Percentiles rank a stretch among this genome's conserved stretches.
Evolutionary conservation across 2,113 vertebrate species (phyloP).

Genomic region (Apodemus speciosus): DNA sequence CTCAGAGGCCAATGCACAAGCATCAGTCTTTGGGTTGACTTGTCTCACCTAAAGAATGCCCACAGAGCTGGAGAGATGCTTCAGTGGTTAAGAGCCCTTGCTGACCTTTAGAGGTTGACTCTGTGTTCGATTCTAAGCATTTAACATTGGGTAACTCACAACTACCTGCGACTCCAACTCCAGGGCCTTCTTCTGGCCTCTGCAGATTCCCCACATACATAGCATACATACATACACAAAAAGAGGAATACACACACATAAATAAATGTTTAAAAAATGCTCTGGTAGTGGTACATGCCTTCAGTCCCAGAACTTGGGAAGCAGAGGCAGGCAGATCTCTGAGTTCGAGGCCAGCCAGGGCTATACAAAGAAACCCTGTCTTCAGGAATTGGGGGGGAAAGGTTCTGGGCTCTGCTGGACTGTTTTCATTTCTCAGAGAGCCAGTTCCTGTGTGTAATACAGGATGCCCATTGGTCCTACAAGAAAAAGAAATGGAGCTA

Average conservation of each 20-base stretch:
- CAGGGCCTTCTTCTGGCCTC: not conserved
- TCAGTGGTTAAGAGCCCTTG: not conserved
- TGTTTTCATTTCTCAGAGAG: slow-evolving; percentile 56
- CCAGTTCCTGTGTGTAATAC: slow-evolving; percentile 37
- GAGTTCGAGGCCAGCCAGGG: not conserved
- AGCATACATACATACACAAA: not conserved
- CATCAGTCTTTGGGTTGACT: not conserved
- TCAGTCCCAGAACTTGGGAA: not conserved
- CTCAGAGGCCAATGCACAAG: not conserved
- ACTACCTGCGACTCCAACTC: not conserved
- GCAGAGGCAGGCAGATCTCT: not conserved
- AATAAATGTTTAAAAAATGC: not conserved
- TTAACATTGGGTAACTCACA: not conserved
- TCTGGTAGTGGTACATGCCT: not conserved
- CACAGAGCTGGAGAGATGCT: not conserved
- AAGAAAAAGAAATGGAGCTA: not conserved
- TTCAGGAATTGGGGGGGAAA: too few species aligned
- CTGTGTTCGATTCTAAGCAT: not conserved
- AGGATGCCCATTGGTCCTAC: not conserved
- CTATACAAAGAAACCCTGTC: not conserved
- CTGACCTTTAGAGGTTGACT: not conserved
- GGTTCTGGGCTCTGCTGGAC: not conserved
- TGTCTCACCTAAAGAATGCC: slow-evolving; percentile 44
- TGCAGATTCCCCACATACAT: not conserved
- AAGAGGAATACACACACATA: too few species aligned